These are phyloP conservation scores for Ctena decussata DNA, from an alignment of 2,888 invertebrate species.

Conservation along the genomic window DNA sequence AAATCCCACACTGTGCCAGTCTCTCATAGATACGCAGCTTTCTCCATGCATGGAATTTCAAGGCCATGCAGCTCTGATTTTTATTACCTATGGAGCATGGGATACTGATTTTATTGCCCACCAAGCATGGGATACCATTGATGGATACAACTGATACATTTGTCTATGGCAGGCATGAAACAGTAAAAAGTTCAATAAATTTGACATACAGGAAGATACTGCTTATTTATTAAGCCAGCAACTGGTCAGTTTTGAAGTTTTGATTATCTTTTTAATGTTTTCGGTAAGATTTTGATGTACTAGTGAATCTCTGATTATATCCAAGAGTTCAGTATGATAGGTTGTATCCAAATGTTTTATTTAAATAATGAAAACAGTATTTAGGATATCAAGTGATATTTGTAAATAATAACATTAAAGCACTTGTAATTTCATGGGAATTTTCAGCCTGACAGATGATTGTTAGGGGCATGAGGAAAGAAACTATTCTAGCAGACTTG, in stretches of 20 bases:
- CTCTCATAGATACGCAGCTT: no score
- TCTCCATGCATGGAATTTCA: no score
- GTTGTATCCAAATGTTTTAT: background rate
- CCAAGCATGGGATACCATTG: background rate
- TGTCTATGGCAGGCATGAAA: background rate
- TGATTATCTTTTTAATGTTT: background rate
- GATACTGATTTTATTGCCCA: no score
- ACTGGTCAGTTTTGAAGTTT: background rate
- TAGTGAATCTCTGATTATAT: no score
- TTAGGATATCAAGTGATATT: background rate
- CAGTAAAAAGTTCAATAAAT: background rate
- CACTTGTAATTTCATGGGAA: background rate
- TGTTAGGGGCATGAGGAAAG: background rate
- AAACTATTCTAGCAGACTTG: no score
- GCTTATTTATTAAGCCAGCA: background rate
- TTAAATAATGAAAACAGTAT: background rate
- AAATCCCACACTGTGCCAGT: no score
- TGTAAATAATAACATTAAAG: background rate
- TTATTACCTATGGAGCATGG: background rate
- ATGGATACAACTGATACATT: background rate
- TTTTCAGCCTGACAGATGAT: background rate
- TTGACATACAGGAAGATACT: background rate
- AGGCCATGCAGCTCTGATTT: background rate
- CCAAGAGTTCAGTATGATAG: no score
- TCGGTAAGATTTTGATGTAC: background rate